Base-by-base conservation (phyloP, 2,888 invertebrate genomes). In the Luffia ferchaultella region DNA sequence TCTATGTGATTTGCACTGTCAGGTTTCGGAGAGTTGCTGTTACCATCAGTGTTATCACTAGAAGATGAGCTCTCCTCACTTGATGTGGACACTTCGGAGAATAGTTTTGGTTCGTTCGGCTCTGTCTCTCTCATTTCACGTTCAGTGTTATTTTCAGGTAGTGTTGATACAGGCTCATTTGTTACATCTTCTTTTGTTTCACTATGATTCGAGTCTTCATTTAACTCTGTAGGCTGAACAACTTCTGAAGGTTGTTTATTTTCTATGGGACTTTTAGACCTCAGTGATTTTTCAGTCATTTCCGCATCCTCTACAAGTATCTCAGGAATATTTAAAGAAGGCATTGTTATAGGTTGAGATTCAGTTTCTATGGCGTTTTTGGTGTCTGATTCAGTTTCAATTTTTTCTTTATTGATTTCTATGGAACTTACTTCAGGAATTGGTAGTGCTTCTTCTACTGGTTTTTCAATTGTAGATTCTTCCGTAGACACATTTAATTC, bases 21-120 rank as follows among this genome's bases (percentile, higher is more conserved):
- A 44, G 67, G 58, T 58, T 78, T 82, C 2, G 84, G 80, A 9
- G 84, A 83, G 56, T 74, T 77, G 54, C 82, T 80, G 53, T 76
- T 82, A 1, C 74, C 74, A 65, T 80, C 79, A 52, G 75, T 80
- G 49, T 78, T 80, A 50, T 80, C 83, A 66, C 79, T 80, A 12
- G 79, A 79, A 30, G 78, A 78, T 18, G 79, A 82, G 57, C 77
- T 82, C 57, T 80, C 80, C 57, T 82, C 83, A 62, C 77, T 80
- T 41, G 80, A 77, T 44, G 75, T 73, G 45, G 68, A 72, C 1
- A 76, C 68, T 62, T 82, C 80, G 51, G 72, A 68, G 49, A 71
- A 66, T 16, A 66, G 62, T 60, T 78, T 78, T 15, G 64, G 58
- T 45, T 82, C 79, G 52, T 57, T 58, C 48, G 55, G 63, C 41